phyloP scores from a whole-genome alignment of 1,140 invertebrate species.

The Tribolium madens region DNA sequence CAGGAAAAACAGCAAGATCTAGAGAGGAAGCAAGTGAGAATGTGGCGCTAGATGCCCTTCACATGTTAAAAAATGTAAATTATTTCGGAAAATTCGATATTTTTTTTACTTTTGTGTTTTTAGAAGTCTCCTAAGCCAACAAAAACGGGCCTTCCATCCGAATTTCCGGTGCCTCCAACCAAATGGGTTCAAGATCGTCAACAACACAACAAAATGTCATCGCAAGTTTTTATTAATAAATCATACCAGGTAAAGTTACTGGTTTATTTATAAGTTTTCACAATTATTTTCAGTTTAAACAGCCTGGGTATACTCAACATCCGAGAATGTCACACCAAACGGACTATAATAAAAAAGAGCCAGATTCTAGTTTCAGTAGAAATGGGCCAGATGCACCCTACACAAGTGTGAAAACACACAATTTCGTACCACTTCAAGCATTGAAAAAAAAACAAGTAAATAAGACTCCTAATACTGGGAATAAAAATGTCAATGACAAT shows the following conservation, averaged over 20 bases:
- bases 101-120: background rate
- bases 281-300: background rate
- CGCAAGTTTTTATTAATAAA: conserved; percentile 20
- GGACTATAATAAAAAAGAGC: background rate
- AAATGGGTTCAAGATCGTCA: conserved; percentile 61
- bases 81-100: background rate
- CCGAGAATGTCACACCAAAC: background rate
- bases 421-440: conserved; percentile 39
- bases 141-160: conserved; percentile 48
- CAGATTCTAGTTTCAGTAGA: background rate
- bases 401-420: background rate
- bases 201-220: conserved; percentile 49
- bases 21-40: conserved; percentile 66
- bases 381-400: background rate
- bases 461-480: conserved; percentile 61
- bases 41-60: conserved; percentile 64
- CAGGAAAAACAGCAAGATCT: conserved; percentile 61
- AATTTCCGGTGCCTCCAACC: conserved; percentile 57
- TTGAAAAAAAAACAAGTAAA: conserved; percentile 45
- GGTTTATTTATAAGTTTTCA: background rate
- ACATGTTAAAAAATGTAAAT: conserved; percentile 40
- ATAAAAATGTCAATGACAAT: conserved; percentile 62
- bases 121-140: conserved; percentile 57
- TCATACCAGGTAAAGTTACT: conserved; percentile 36
- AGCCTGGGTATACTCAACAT: background rate